A percentile compares a stretch with the other conserved stretches of the same genome.
These are phyloP conservation scores for Auanema sp. DNA, from an alignment of 2,888 invertebrate species.

Conservation along the genomic window DNA sequence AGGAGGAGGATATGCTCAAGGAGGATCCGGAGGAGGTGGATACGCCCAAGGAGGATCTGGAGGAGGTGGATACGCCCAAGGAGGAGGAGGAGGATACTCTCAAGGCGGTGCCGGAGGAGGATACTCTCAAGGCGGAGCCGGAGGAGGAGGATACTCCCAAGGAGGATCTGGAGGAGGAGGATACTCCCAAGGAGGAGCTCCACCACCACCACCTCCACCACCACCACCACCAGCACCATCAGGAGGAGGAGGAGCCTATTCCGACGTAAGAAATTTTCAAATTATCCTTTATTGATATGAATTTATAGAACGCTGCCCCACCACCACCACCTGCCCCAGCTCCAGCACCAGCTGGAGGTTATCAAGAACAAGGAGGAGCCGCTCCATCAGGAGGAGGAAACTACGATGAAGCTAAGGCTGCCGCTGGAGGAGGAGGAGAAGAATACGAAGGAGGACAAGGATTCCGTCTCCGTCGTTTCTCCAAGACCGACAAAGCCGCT, in stretches of 20 bases:
- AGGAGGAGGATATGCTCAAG: background rate
- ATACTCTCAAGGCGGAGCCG: background rate
- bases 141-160: background rate
- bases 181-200: conserved; percentile 1
- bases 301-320: background rate
- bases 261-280: background rate
- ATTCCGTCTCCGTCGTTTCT: conserved; percentile 39
- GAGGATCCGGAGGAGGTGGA: background rate
- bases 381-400: conserved; percentile 26
- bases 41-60: conserved; percentile 12
- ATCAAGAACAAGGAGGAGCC: background rate
- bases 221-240: conserved; percentile 9
- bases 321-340: conserved; percentile 6
- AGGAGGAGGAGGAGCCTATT: conserved; percentile 5
- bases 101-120: conserved; percentile 1
- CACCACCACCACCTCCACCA: conserved; percentile 17
- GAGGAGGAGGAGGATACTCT: conserved; percentile 7
- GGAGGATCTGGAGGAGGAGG: background rate
- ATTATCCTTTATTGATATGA: background rate
- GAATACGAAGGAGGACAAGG: conserved; percentile 35
- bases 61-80: conserved; percentile 11
- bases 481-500: conserved; percentile 23
- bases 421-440: conserved; percentile 19
- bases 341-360: conserved; percentile 8
- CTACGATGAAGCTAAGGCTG: conserved; percentile 38